Percentiles rank a stretch among this genome's conserved stretches.
These are phyloP conservation scores for Saimiri boliviensis DNA, from an alignment of 2,113 vertebrate species.

Conservation along the genomic window DNA sequence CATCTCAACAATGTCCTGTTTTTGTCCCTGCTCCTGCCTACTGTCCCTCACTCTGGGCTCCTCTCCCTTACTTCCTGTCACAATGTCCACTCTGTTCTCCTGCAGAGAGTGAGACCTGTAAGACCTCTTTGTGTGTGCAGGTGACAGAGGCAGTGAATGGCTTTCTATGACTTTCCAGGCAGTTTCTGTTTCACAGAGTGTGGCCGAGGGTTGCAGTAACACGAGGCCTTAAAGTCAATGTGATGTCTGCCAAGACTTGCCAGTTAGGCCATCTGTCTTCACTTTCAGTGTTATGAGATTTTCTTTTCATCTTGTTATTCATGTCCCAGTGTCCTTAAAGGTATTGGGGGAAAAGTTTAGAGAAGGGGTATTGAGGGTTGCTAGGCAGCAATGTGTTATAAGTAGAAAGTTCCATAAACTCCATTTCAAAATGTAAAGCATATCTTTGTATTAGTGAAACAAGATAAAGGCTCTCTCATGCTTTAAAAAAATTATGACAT, in stretches of 20 bases:
- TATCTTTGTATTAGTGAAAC: background rate
- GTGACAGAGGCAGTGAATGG: background rate
- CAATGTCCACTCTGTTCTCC: background rate
- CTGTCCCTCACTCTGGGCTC: background rate
- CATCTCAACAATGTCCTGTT: background rate
- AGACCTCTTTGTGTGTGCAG: background rate
- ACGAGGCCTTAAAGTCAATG: background rate
- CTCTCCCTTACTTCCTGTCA: background rate
- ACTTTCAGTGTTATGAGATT: background rate
- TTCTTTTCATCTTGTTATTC: background rate
- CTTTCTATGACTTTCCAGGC: background rate
- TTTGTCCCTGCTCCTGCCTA: too few species aligned
- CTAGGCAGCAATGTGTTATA: background rate
- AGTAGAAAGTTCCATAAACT: background rate
- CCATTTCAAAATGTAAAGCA: background rate
- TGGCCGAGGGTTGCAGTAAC: background rate
- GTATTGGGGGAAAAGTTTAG: background rate
- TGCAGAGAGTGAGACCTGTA: background rate
- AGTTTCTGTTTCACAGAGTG: background rate
- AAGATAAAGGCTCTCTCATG: background rate
- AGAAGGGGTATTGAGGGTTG: background rate
- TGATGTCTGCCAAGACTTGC: too few species aligned
- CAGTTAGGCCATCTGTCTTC: background rate
- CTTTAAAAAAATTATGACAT: accelerated
- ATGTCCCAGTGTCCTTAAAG: background rate